phyloP scores from a whole-genome alignment of 2,888 invertebrate species.

The Schrankia costaestrigalis region DNA sequence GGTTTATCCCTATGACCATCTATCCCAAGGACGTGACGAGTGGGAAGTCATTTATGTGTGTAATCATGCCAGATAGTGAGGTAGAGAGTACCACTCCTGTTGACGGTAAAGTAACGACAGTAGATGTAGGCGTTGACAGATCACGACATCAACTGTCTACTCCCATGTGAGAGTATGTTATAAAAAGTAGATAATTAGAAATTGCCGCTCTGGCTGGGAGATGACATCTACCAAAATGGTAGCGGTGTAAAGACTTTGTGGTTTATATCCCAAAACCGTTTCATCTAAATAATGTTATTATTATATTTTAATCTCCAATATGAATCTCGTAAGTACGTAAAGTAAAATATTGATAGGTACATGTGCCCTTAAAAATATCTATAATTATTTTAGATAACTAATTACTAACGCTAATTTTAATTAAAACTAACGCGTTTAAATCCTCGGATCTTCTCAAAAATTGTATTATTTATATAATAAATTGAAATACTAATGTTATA shows the following conservation, averaged over 20 bases:
- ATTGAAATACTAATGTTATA: no score
- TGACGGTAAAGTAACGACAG: slow-evolving; percentile 80
- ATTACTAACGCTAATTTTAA: neutral
- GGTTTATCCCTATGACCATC: slow-evolving; percentile 92
- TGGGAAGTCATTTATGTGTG: slow-evolving; percentile 93
- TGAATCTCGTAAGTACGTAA: slow-evolving; percentile 48
- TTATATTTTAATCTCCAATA: slow-evolving; percentile 34
- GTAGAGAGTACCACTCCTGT: slow-evolving; percentile 81
- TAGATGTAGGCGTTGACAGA: slow-evolving; percentile 82
- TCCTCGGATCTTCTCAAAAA: no score
- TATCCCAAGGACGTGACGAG: slow-evolving; percentile 90
- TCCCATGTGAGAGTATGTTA: slow-evolving; percentile 60
- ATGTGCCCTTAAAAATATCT: slow-evolving; percentile 29
- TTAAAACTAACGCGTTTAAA: neutral
- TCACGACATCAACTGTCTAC: slow-evolving; percentile 75
- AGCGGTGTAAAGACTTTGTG: slow-evolving; percentile 20
- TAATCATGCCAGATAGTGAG: slow-evolving; percentile 93
- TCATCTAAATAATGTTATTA: slow-evolving; percentile 22
- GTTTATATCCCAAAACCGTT: slow-evolving; percentile 26
- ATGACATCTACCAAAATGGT: slow-evolving; percentile 20
- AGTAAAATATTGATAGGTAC: slow-evolving; percentile 37
- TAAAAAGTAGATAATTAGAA: slow-evolving; percentile 20
- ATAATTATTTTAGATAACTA: slow-evolving; percentile 33
- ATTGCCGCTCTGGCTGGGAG: slow-evolving; percentile 17
- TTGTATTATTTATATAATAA: no score